Percentiles rank a stretch among this genome's conserved stretches.
Conservation (phyloP, 2,888 invertebrate species). For the Campoplex nolae region DNA sequence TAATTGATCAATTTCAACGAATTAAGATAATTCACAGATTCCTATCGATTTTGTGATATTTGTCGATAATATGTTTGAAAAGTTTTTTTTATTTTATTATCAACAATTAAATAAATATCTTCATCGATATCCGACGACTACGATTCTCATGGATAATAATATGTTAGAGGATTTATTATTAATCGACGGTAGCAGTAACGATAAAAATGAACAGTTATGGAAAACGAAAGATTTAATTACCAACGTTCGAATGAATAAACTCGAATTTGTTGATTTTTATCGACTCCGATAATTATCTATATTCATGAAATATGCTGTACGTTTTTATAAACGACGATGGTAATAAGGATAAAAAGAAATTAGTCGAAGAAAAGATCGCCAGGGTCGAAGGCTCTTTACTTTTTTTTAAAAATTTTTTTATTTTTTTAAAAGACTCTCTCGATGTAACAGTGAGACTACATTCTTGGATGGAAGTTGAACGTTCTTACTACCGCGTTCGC, state of each 20-base stretch:
- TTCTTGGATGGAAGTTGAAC: slow-evolving; percentile 59
- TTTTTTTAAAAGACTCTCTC: neutral
- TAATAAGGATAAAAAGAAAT: neutral
- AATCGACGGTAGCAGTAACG: neutral
- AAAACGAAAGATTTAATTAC: neutral
- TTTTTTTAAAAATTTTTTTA: no score
- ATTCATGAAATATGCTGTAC: neutral
- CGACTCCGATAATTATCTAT: neutral
- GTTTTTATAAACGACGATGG: slow-evolving; percentile 8
- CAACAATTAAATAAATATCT: neutral
- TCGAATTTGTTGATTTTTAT: neutral
- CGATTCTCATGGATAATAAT: neutral
- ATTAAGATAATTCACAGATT: neutral
- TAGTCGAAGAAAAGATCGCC: neutral
- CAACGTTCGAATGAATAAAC: neutral
- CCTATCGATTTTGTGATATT: no score
- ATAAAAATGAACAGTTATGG: neutral
- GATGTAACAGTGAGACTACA: slow-evolving; percentile 47
- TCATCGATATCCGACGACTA: neutral
- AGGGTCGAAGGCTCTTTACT: neutral
- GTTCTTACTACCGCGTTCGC: slow-evolving; percentile 69
- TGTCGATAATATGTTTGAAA: no score
- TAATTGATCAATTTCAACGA: neutral
- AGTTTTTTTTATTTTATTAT: neutral
- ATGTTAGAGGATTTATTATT: neutral